Evolutionary conservation across 2,113 vertebrate species (phyloP).

Genomic region (Callospermophilus lateralis): DNA sequence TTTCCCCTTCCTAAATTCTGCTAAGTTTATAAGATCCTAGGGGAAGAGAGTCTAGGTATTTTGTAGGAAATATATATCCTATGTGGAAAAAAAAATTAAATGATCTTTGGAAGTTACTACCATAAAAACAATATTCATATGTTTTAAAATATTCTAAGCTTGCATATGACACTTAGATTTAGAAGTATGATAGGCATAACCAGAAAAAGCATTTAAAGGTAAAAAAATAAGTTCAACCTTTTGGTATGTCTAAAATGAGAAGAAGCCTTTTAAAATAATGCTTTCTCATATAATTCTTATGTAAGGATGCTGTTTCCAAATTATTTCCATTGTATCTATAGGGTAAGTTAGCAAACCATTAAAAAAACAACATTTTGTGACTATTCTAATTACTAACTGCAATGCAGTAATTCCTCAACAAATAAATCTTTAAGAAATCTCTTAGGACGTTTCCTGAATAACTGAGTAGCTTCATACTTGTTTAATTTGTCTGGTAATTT

Average conservation of each 20-base stretch:
- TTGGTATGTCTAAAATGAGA: conserved; percentile 24
- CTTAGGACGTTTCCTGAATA: background rate
- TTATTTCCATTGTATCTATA: background rate
- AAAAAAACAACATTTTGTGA: background rate
- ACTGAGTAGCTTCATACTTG: background rate
- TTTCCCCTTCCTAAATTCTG: background rate
- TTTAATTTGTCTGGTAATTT: background rate
- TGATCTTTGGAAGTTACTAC: conserved; percentile 11
- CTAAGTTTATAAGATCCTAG: background rate
- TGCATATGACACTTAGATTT: background rate
- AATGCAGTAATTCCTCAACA: background rate
- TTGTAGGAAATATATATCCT: background rate
- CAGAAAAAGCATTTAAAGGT: background rate
- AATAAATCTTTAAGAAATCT: conserved; percentile 5
- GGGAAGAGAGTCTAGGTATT: background rate
- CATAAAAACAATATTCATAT: background rate
- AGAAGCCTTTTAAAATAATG: background rate
- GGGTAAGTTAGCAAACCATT: background rate
- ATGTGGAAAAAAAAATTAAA: background rate
- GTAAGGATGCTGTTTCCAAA: background rate
- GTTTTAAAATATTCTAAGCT: conserved; percentile 17
- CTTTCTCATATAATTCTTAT: background rate
- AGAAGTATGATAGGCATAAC: background rate
- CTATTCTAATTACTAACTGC: background rate
- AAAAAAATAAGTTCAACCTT: background rate